phyloP scores from a whole-genome alignment of 2,113 vertebrate genomes.

The Electrona antarctica region DNA sequence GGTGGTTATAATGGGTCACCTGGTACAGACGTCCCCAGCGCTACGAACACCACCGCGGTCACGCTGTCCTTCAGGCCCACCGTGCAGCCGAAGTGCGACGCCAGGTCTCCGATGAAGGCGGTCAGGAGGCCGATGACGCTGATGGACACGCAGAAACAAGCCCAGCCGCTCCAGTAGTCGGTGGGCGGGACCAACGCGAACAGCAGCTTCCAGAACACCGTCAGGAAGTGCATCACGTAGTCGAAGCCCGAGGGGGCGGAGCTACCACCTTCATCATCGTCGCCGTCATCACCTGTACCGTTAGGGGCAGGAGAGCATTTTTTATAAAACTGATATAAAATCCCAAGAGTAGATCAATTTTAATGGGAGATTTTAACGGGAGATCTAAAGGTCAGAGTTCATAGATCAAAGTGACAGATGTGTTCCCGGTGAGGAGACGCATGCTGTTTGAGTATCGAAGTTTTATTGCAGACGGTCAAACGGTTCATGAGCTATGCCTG shows the following conservation, averaged over 20 bases:
- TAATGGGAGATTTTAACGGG: no score
- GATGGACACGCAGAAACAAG: slow-evolving; percentile 93
- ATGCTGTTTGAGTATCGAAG: no score
- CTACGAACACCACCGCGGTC: slow-evolving; percentile 94
- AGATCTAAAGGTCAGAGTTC: no score
- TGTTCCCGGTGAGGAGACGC: no score
- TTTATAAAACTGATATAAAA: no score
- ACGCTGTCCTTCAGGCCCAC: slow-evolving; percentile 96
- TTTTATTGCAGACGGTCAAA: no score
- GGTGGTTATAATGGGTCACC: slow-evolving; percentile 73
- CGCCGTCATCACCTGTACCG: slow-evolving; percentile 74
- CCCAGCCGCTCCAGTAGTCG: slow-evolving; percentile 96
- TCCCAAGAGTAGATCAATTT: no score
- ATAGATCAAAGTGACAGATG: no score
- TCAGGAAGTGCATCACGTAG: slow-evolving; percentile 97
- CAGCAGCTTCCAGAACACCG: slow-evolving; percentile 96
- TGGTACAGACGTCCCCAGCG: slow-evolving; percentile 94
- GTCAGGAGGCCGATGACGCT: slow-evolving; percentile 91
- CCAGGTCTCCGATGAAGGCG: slow-evolving; percentile 93
- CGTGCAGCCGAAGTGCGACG: slow-evolving; percentile 96
- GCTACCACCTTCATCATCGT: slow-evolving; percentile 87
- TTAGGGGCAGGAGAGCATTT: no score
- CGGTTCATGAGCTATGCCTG: no score
- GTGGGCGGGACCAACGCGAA: slow-evolving; percentile 96
- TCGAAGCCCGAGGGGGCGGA: slow-evolving; percentile 91